Base-by-base conservation (phyloP, 2,888 invertebrate species). In the Melieria picta region DNA sequence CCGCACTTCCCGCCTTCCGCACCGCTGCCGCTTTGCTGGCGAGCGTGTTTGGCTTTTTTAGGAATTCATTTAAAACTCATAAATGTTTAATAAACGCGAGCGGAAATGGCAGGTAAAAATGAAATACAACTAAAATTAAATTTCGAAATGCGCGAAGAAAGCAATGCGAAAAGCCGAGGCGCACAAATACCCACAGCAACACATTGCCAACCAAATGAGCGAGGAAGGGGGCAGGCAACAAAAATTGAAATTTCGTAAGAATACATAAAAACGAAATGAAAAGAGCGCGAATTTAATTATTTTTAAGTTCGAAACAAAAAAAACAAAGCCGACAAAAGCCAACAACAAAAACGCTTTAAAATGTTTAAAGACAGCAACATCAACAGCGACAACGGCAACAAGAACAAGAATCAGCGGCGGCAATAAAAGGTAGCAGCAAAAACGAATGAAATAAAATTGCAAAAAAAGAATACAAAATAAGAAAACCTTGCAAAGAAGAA, bases 51-150 rank as follows among this genome's bases (percentile, higher is more conserved):
- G 7, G 30, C 62, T 13, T 65, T 56, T 69, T 73, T 61, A 42
- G 47, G 74, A 75, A 74, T 75, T 71, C 75, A 74, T 75, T 72
- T 74, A 71, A 74, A 77, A 73, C 76, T 76, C 78, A 78, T 77
- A 77, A 77, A 78, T 78, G 75, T 77, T 76, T 77, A 77, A 77
- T 77, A 75, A 77, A 76, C 69, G 71, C 72, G 70, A 72, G 68
- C 75, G 77, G 76, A 77, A 76, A 76, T 75, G 73, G 68, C 77
- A 76, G 76, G 76, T 75, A 77, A 74, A 74, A 76, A 76, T 58
- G 57, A 65, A 69, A 68, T 57, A 68, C 16, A 60, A 75, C 46
- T 63, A 69, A 72, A 70, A 70, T 63, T 63, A 69, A 69, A 57
- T 69, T 46, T 47, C 52, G 43, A 62, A 69, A 48, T 55, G 43